These are phyloP conservation scores for Lepidochrysops patricia DNA, from an alignment of 2,888 invertebrate species.

Conservation along the genomic window DNA sequence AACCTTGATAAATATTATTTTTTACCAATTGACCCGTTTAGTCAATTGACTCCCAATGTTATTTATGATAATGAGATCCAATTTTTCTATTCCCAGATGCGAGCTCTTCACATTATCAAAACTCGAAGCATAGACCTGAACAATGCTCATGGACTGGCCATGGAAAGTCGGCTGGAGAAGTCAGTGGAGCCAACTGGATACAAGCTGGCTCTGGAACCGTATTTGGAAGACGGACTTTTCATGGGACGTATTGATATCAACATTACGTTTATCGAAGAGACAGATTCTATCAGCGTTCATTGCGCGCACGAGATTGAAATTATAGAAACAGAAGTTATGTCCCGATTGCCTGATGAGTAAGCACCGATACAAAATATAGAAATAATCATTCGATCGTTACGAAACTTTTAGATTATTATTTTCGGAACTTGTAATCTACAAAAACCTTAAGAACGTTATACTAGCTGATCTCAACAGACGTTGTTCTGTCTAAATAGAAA, in stretches of 20 bases:
- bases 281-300: conserved; percentile 78
- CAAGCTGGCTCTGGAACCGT: conserved; percentile 78
- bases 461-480: too few relatives aligned
- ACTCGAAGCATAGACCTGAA: conserved; percentile 81
- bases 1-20: too few relatives aligned
- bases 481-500: too few relatives aligned
- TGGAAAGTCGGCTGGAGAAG: conserved; percentile 77
- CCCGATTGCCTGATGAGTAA: conserved; percentile 40
- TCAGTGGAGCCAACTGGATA: conserved; percentile 79
- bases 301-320: conserved; percentile 78
- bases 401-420: neutral
- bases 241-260: conserved; percentile 81
- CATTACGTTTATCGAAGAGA: conserved; percentile 76
- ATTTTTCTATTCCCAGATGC: conserved; percentile 26
- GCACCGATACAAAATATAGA: conserved; percentile 23
- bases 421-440: too few relatives aligned
- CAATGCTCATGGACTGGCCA: conserved; percentile 77
- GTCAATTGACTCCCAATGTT: too few relatives aligned
- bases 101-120: conserved; percentile 50
- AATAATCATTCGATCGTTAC: neutral
- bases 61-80: too few relatives aligned
- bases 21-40: too few relatives aligned
- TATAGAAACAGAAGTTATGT: conserved; percentile 61
- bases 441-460: too few relatives aligned
- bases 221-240: conserved; percentile 77